Conservation (phyloP, 2,888 invertebrate species). For the Branchellion lobata region DNA sequence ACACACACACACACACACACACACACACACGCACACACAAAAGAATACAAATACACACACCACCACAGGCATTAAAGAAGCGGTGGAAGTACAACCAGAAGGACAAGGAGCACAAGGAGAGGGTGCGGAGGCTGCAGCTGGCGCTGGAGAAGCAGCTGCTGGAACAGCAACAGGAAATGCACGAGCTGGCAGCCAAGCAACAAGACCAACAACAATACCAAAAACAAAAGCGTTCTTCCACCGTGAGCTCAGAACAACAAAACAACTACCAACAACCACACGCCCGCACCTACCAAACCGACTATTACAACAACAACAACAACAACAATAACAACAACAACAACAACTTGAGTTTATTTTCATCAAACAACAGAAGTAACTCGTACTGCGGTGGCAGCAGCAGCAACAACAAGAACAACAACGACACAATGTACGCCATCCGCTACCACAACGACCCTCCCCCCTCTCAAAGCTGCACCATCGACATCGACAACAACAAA, state of each 20-base stretch:
- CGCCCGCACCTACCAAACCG: too few relatives aligned
- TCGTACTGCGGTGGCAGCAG: too few relatives aligned
- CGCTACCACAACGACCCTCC: neutral
- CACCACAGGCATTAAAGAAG: neutral
- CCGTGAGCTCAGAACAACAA: neutral
- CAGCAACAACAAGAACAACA: neutral
- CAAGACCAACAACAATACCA: neutral
- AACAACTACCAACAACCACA: too few relatives aligned
- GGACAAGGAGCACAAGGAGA: neutral
- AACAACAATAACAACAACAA: neutral
- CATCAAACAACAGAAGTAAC: constrained; percentile 18
- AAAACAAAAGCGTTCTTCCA: neutral
- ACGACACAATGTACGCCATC: neutral
- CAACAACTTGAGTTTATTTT: neutral
- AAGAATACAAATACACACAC: constrained; percentile 5
- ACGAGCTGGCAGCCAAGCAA: neutral
- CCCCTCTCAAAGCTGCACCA: neutral
- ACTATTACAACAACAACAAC: neutral
- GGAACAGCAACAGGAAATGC: neutral
- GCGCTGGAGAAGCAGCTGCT: neutral
- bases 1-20: constrained; percentile 23
- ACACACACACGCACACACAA: constrained; percentile 25
- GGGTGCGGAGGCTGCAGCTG: neutral
- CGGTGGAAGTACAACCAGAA: constrained; percentile 14
- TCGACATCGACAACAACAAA: neutral